Evolutionary conservation across 2,888 invertebrate genomes (phyloP).

Genomic region (Cosmorhoe ocellata): DNA sequence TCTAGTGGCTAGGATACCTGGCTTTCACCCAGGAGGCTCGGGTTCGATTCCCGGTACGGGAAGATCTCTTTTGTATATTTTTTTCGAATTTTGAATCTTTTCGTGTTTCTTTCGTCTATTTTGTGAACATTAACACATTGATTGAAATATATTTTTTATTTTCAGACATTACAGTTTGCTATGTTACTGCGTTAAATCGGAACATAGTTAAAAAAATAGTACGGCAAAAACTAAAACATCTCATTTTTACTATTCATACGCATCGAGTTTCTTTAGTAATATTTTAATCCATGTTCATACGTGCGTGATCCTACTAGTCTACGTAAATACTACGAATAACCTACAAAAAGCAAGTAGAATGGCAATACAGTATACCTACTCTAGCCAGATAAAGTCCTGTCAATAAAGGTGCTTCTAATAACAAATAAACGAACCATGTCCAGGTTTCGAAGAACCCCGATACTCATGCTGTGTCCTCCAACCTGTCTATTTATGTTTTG

Average conservation of each 20-base stretch:
- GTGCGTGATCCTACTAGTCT: no score
- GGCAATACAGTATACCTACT: constrained; percentile 5
- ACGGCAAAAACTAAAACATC: no score
- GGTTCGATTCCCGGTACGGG: constrained; percentile 89
- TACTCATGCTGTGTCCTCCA: constrained; percentile 13
- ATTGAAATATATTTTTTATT: no score
- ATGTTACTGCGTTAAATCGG: no score
- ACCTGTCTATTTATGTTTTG: constrained; percentile 10
- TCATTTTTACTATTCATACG: no score
- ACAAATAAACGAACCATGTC: constrained; percentile 42
- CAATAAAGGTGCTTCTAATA: constrained; percentile 45
- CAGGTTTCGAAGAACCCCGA: constrained; percentile 34
- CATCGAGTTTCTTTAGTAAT: no score
- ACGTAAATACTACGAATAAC: background rate
- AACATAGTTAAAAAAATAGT: no score
- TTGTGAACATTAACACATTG: no score
- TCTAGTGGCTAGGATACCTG: constrained; percentile 88
- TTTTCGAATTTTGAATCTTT: background rate
- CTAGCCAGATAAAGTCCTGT: constrained; percentile 38
- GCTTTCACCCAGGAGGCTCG: constrained; percentile 89
- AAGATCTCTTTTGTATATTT: constrained; percentile 52
- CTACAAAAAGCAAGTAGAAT: constrained; percentile 5
- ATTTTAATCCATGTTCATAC: no score
- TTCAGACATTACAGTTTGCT: no score
- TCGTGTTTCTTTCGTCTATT: no score